Percentiles rank a stretch among this genome's conserved stretches.
These are phyloP conservation scores for Andrena marginata DNA, from an alignment of 2,888 invertebrate genomes.

Conservation along the genomic window DNA sequence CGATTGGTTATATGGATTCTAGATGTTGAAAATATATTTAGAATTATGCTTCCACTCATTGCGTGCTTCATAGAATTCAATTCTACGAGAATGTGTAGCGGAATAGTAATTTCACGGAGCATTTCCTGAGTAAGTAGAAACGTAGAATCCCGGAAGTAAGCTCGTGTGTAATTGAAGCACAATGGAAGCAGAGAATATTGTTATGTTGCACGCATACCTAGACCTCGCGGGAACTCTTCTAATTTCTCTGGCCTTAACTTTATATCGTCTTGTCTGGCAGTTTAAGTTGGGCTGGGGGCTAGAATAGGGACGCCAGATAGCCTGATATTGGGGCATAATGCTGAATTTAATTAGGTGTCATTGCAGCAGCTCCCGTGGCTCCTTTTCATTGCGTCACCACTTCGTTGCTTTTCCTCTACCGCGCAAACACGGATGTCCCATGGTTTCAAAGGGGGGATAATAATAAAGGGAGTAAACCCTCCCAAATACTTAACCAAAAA, in stretches of 20 bases:
- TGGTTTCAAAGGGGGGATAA: background rate
- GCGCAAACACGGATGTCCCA: background rate
- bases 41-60: conserved; percentile 13
- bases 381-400: background rate
- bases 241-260: conserved; percentile 49
- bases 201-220: conserved; percentile 40
- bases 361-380: conserved; percentile 39
- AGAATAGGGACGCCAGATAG: conserved; percentile 47
- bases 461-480: background rate
- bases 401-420: background rate
- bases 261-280: conserved; percentile 41
- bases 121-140: conserved; percentile 39
- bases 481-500: background rate
- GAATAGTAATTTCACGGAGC: conserved; percentile 40
- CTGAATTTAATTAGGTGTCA: conserved; percentile 70
- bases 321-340: conserved; percentile 66
- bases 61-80: conserved; percentile 19
- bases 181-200: conserved; percentile 48
- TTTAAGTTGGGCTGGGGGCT: conserved; percentile 29
- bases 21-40: background rate
- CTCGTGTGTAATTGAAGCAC: conserved; percentile 50
- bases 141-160: conserved; percentile 34
- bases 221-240: conserved; percentile 38
- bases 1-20: background rate
- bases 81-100: conserved; percentile 16